Evolutionary conservation across 2,888 invertebrate species (phyloP).

Genomic region (Oscheius sp.): DNA sequence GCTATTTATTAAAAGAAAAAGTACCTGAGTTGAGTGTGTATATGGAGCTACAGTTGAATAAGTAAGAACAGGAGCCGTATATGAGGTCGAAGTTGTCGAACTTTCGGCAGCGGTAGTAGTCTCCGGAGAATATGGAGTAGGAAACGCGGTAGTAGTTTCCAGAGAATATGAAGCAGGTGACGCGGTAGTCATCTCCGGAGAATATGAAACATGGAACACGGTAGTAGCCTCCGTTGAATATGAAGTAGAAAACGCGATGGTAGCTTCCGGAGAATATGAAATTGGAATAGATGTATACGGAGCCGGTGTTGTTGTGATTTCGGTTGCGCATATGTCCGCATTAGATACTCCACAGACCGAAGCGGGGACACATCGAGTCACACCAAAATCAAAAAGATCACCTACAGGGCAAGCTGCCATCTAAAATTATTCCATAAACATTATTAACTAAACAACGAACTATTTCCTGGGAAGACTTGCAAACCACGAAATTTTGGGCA

Average conservation of each 20-base stretch:
- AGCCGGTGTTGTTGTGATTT: neutral
- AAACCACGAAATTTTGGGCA: slow-evolving; percentile 53
- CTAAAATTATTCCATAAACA: too few species aligned
- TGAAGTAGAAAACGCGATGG: too few species aligned
- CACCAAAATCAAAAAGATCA: slow-evolving; percentile 44
- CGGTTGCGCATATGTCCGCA: slow-evolving; percentile 6
- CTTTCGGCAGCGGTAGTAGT: neutral
- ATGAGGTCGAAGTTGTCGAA: too few species aligned
- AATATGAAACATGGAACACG: too few species aligned
- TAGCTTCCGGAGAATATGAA: too few species aligned
- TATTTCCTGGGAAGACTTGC: slow-evolving; percentile 43
- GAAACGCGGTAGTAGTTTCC: too few species aligned
- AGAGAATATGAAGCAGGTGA: too few species aligned
- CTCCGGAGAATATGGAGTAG: neutral
- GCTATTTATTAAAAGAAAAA: too few species aligned
- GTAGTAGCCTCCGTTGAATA: too few species aligned
- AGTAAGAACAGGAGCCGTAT: neutral
- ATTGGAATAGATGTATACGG: neutral
- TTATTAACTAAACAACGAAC: slow-evolving; percentile 38
- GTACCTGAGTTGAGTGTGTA: neutral
- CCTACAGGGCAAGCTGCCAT: slow-evolving; percentile 53
- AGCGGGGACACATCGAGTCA: slow-evolving; percentile 38
- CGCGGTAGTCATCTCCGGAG: too few species aligned
- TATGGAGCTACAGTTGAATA: neutral
- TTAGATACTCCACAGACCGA: slow-evolving; percentile 5